These are phyloP conservation scores for Hylyphantes graminicola DNA, from an alignment of 1,140 invertebrate genomes.

Conservation along the genomic window DNA sequence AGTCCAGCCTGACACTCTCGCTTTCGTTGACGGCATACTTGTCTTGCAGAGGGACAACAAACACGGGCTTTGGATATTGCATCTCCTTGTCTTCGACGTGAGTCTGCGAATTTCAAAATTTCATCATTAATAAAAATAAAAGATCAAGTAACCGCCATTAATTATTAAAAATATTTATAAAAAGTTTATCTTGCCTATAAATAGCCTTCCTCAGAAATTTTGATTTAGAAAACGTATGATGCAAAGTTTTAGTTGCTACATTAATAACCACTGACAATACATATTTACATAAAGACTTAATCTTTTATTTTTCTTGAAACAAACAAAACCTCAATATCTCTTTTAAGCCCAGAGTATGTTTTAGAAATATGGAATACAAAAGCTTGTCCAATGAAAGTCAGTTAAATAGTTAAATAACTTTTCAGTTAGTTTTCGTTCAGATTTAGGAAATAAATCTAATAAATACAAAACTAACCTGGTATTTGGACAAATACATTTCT, in stretches of 20 bases:
- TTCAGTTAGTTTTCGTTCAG: background rate
- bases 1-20: slow-evolving; percentile 90
- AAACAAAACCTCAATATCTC: too few relatives aligned
- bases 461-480: slow-evolving; percentile 37
- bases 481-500: slow-evolving; percentile 72
- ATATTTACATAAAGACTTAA: too few relatives aligned
- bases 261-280: too few relatives aligned
- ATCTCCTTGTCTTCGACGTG: slow-evolving; percentile 73
- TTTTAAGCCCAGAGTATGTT: too few relatives aligned
- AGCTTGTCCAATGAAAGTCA: too few relatives aligned
- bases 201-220: background rate
- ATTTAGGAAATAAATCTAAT: background rate
- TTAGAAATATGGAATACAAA: too few relatives aligned
- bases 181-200: background rate
- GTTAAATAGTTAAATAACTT: background rate
- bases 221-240: background rate
- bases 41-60: slow-evolving; percentile 82
- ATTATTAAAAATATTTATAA: background rate
- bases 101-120: slow-evolving; percentile 6
- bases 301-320: too few relatives aligned
- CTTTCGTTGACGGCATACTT: slow-evolving; percentile 90
- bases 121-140: background rate
- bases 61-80: slow-evolving; percentile 87
- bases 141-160: background rate
- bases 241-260: background rate